Evolutionary conservation across 2,797 vertebrate species (phyloP).

Genomic region (Luscinia luscinia): DNA sequence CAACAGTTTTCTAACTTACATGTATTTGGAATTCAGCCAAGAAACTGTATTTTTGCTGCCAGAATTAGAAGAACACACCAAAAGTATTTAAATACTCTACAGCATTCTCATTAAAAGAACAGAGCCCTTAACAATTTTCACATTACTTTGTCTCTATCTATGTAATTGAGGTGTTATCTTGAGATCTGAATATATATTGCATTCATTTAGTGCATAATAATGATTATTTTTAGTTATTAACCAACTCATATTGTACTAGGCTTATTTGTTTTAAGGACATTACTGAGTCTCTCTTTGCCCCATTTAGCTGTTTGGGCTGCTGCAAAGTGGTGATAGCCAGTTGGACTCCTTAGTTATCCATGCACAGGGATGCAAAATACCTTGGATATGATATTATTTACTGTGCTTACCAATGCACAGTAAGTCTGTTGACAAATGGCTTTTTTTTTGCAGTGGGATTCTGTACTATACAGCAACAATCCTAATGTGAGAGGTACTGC

Average conservation of each 20-base stretch:
- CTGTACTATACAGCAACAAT: neutral
- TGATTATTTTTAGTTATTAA: constrained; percentile 62
- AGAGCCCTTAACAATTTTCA: constrained; percentile 40
- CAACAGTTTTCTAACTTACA: constrained; percentile 31
- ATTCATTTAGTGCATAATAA: neutral
- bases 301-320: neutral
- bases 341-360: neutral
- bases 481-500: neutral
- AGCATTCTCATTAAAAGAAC: constrained; percentile 61
- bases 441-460: neutral
- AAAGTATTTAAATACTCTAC: constrained; percentile 50
- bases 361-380: neutral
- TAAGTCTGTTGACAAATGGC: neutral
- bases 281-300: neutral
- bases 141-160: constrained; percentile 29
- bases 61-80: constrained; percentile 46
- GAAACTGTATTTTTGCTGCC: constrained; percentile 33
- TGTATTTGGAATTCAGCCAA: constrained; percentile 33
- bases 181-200: constrained; percentile 3
- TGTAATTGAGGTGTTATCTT: constrained; percentile 52
- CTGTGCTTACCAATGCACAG: neutral
- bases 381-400: neutral
- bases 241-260: neutral
- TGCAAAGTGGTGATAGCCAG: fast-evolving
- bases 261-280: constrained; percentile 35